Conservation (phyloP, 2,888 invertebrate genomes). For the Tenthredo scrophulariae region DNA sequence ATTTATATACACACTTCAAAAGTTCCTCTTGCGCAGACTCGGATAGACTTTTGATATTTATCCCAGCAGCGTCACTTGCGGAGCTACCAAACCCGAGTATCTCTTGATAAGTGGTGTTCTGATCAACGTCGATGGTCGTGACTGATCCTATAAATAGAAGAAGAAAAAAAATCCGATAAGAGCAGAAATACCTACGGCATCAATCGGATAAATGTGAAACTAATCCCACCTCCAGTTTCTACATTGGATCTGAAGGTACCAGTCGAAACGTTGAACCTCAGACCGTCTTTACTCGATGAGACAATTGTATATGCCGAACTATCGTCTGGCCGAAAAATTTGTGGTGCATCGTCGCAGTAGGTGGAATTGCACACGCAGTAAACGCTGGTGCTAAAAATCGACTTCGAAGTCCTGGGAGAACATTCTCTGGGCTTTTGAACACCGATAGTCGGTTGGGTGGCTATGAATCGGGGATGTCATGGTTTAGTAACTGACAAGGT, state of each 20-base stretch:
- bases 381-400: not conserved
- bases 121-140: slow-evolving; percentile 63
- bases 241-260: slow-evolving; percentile 1
- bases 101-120: slow-evolving; percentile 80
- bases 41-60: slow-evolving; percentile 84
- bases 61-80: slow-evolving; percentile 85
- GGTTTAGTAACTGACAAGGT: not conserved
- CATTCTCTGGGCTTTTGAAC: slow-evolving; percentile 14
- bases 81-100: slow-evolving; percentile 92
- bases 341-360: slow-evolving; percentile 38
- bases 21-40: slow-evolving; percentile 78
- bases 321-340: not conserved
- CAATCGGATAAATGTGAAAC: not conserved
- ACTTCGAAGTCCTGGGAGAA: not conserved
- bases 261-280: not conserved
- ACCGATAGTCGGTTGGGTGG: not conserved
- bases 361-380: slow-evolving; percentile 47
- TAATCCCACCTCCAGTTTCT: not conserved
- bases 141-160: not conserved
- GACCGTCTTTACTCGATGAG: slow-evolving; percentile 12
- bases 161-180: not conserved
- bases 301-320: not conserved
- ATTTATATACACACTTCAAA: slow-evolving; percentile 75
- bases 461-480: not conserved
- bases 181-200: not conserved